Base-by-base conservation (phyloP, 1,140 invertebrate species). In the Glomeris maerens region DNA sequence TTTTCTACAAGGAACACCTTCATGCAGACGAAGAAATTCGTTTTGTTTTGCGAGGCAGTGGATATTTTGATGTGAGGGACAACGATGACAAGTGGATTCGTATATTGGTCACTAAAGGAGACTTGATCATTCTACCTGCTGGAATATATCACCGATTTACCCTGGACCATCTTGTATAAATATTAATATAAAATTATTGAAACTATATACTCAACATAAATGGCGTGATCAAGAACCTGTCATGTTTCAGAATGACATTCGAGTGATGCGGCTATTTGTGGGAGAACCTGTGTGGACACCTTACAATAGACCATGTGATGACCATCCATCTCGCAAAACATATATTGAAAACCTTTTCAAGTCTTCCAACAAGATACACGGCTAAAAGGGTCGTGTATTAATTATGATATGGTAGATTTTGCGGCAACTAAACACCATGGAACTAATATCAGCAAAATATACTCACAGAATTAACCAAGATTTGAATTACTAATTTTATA, bases 121-220 rank as follows among this genome's bases (percentile, higher is more conserved):
- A 98, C 71, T 71, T 98, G 62, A 77, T 98, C 29, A 78, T 96
- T 49, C 77, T 98, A 45, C 94, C 94, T 0, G 83, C 88, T 57
- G 95, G 95, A 47, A 95, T 97, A 57, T 98, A 98, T 68, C 95
- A 98, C 62, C 75, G 95, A 47, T 98, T 98, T 64, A 96, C 90
- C 3, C 71, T 93, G n/a, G 91, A 98, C 66, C 66, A 63, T 4
- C 81, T 81, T 54, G 83, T 85, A 66, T 66, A 17, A 41, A 25
- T 29, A 21, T 52, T 46, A n/a, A 21, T n/a, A 25, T 13, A 13
- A 41, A 28, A 27, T 45, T 60, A 42, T 54, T 10, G 25, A 21
- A 42, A 21, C 20, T 13, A 36, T 36, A 36, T 36, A 10, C 17
- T 42, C 20, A 42, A 7, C 25, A 4, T 42, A 42, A 17, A 5